Conservation (phyloP, 2,797 vertebrate species). For the Phalloptychus januarius region DNA sequence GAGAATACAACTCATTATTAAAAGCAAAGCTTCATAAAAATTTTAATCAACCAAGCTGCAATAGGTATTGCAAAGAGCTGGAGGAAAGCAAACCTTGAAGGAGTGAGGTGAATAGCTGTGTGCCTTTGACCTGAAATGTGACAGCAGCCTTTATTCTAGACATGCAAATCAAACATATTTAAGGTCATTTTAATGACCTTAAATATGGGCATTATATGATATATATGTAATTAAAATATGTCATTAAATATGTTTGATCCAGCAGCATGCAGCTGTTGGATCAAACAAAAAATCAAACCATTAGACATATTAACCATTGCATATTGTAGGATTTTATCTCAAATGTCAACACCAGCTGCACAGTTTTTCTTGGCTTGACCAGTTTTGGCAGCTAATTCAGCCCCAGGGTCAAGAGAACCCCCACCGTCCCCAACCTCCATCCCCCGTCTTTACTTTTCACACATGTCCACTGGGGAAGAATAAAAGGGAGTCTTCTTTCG, state of each 20-base stretch:
- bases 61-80: conserved; percentile 11
- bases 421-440: neutral
- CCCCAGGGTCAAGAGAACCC: conserved; percentile 2
- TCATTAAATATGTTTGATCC: no score
- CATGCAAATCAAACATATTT: conserved; percentile 19
- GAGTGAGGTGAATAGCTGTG: conserved; percentile 42
- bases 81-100: conserved; percentile 26
- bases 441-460: neutral
- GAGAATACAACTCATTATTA: neutral
- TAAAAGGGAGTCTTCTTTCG: conserved; percentile 31
- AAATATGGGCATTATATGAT: no score
- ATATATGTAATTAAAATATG: no score
- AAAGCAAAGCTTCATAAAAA: conserved; percentile 3
- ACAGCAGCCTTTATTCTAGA: conserved; percentile 11
- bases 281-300: conserved; percentile 17
- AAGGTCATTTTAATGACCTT: conserved; percentile 32
- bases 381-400: conserved; percentile 2
- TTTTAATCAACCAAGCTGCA: neutral
- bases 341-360: conserved; percentile 18
- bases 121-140: conserved; percentile 41
- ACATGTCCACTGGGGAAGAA: conserved; percentile 1
- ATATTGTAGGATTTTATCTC: conserved; percentile 5
- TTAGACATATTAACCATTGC: conserved; percentile 19
- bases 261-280: neutral
- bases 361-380: neutral